Evolutionary conservation across 2,888 invertebrate genomes (phyloP).

Genomic region (Lasioglossum pauxillum): DNA sequence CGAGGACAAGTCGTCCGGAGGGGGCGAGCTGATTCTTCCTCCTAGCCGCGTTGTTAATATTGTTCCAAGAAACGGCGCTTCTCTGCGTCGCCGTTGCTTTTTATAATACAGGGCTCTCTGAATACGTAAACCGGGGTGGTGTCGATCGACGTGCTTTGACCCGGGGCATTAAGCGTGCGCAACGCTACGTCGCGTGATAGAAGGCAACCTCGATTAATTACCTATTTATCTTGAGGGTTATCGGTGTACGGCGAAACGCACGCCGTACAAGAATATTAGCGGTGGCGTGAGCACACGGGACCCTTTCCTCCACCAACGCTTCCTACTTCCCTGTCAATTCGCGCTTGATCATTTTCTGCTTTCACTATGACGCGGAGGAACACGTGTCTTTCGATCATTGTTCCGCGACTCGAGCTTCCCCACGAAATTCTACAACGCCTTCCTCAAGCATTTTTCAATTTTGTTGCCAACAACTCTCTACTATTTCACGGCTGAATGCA

Average conservation of each 20-base stretch:
- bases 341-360: conserved; percentile 8
- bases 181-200: conserved; percentile 58
- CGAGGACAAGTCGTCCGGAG: conserved; percentile 20
- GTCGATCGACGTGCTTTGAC: conserved; percentile 58
- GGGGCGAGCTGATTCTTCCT: conserved; percentile 25
- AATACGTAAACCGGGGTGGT: conserved; percentile 28
- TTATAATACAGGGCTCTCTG: conserved; percentile 27
- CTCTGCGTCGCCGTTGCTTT: conserved; percentile 29
- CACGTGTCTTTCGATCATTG: too few species aligned
- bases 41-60: conserved; percentile 33
- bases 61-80: conserved; percentile 34
- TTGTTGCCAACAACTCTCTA: too few species aligned
- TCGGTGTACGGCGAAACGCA: conserved; percentile 56
- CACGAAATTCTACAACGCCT: too few species aligned
- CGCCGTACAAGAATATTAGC: conserved; percentile 54
- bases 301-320: conserved; percentile 30
- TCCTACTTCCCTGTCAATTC: conserved; percentile 30
- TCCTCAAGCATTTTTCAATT: too few species aligned
- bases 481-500: too few species aligned
- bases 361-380: background rate
- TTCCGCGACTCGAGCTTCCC: too few species aligned
- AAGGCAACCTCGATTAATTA: conserved; percentile 63
- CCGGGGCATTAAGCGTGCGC: conserved; percentile 56
- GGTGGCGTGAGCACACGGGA: conserved; percentile 34
- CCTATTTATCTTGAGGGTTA: conserved; percentile 61